phyloP scores from a whole-genome alignment of 2,797 vertebrate species.

The Enteromius anoplus region DNA sequence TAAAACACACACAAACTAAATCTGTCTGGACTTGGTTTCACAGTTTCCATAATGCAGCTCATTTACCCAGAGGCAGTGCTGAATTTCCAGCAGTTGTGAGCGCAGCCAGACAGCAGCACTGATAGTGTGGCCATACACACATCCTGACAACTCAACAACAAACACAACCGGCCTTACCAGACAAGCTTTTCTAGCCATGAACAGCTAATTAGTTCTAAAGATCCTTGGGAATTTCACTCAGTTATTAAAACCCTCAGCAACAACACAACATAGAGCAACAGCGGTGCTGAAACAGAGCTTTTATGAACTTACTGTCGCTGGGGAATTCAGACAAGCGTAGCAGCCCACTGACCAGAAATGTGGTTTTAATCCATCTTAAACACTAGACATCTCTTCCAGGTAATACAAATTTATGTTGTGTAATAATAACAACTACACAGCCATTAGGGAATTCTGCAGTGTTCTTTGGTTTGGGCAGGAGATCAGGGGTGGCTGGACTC shows the following conservation, averaged over 20 bases:
- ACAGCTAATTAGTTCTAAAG: constrained; percentile 20
- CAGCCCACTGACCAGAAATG: background rate
- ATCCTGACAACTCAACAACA: background rate
- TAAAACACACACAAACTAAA: constrained; percentile 17
- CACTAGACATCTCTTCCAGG: constrained; percentile 12
- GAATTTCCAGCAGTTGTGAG: constrained; percentile 10
- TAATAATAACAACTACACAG: constrained; percentile 13
- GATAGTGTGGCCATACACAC: constrained; percentile 29
- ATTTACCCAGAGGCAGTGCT: background rate
- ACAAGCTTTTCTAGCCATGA: background rate
- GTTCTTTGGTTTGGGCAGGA: constrained; percentile 26
- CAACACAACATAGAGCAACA: constrained; percentile 6
- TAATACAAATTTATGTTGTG: background rate
- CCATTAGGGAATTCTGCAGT: constrained; percentile 17
- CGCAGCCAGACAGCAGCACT: background rate
- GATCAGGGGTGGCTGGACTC: constrained; percentile 37
- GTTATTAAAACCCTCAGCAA: constrained; percentile 24
- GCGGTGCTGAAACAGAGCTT: background rate
- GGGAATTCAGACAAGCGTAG: constrained; percentile 5
- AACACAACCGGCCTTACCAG: constrained; percentile 7
- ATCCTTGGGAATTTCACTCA: constrained; percentile 14
- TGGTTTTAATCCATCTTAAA: constrained; percentile 6
- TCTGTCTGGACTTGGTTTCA: background rate
- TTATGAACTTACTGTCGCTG: constrained; percentile 10
- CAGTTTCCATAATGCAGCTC: background rate